A percentile compares a stretch with the other conserved stretches of the same genome.
Evolutionary conservation across 1,140 invertebrate species (phyloP).

Genomic region (Brachionus calyciflorus): DNA sequence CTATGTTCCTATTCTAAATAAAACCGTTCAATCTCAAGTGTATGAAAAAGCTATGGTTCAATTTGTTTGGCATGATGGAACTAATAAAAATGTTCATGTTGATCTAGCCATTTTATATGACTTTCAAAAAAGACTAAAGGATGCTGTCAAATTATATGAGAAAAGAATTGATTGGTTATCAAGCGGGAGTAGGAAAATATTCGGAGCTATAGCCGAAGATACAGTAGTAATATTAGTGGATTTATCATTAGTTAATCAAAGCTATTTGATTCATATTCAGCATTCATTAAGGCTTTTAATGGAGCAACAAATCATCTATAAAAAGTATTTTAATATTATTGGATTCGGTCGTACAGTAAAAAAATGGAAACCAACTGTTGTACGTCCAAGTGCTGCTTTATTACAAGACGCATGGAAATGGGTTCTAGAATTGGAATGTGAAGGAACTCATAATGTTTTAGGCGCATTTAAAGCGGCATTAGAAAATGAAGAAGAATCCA

Average conservation of each 20-base stretch:
- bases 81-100: constrained; percentile 60
- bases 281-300: constrained; percentile 59
- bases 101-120: constrained; percentile 60
- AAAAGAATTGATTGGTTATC: constrained; percentile 59
- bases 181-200: constrained; percentile 56
- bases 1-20: constrained; percentile 59
- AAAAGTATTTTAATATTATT: constrained; percentile 61
- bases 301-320: constrained; percentile 60
- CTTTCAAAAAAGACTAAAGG: constrained; percentile 60
- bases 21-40: constrained; percentile 61
- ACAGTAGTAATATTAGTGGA: constrained; percentile 60
- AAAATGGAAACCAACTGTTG: constrained; percentile 57
- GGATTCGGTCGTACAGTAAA: constrained; percentile 56
- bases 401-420: constrained; percentile 60
- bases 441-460: constrained; percentile 59
- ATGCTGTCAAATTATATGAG: constrained; percentile 57
- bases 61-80: constrained; percentile 61
- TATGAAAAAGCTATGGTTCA: constrained; percentile 59
- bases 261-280: constrained; percentile 61
- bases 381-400: constrained; percentile 56
- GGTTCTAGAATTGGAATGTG: constrained; percentile 57
- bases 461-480: constrained; percentile 55
- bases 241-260: constrained; percentile 58
- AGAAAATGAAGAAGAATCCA: constrained; percentile 60
- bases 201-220: constrained; percentile 59